phyloP scores from a whole-genome alignment of 2,113 vertebrate species.

The Pseudopipra pipra region DNA sequence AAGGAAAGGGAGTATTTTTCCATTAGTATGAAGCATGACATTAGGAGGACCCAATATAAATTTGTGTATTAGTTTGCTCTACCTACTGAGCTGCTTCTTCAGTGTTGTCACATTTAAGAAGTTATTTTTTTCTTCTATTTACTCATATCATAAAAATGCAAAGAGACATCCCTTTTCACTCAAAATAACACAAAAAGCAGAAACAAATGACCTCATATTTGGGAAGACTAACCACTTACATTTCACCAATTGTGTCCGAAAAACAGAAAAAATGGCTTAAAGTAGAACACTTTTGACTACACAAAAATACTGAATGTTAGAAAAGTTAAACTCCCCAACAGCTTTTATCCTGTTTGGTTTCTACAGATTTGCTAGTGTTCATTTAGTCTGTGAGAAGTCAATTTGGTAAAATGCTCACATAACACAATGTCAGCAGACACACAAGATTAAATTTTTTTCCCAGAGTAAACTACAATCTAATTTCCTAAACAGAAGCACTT shows the following conservation, averaged over 20 bases:
- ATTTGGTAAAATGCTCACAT: neutral
- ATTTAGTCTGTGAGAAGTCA: neutral
- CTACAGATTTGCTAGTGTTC: neutral
- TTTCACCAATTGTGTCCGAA: neutral
- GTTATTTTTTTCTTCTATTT: neutral
- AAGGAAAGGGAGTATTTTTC: neutral
- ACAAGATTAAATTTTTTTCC: neutral
- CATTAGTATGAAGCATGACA: neutral
- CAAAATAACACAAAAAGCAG: neutral
- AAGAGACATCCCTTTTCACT: neutral
- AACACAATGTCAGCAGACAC: neutral
- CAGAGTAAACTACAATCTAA: neutral
- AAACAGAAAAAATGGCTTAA: neutral
- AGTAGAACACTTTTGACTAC: neutral
- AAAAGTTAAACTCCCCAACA: neutral
- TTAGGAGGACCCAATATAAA: neutral
- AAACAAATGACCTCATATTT: neutral
- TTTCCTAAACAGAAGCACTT: conserved; percentile 2
- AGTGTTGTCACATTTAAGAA: neutral
- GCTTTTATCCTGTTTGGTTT: neutral
- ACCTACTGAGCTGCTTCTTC: neutral
- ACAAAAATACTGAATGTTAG: neutral
- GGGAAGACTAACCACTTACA: neutral
- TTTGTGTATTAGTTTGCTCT: neutral
- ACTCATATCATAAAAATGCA: neutral